These are phyloP conservation scores for Hylaeus volcanicus DNA, from an alignment of 1,140 invertebrate genomes.

Conservation along the genomic window DNA sequence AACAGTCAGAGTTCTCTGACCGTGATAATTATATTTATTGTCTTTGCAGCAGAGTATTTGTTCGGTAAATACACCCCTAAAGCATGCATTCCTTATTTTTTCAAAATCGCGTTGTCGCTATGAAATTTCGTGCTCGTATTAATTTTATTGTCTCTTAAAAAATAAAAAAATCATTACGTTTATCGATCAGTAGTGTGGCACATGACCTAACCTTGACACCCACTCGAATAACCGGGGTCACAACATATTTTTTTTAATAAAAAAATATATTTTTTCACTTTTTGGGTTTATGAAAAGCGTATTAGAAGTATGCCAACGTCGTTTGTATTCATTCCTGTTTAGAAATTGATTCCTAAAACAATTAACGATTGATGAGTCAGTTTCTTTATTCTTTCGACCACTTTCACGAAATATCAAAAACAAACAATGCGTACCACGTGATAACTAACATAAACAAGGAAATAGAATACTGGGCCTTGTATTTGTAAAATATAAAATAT, in stretches of 20 bases:
- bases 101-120: neutral
- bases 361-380: neutral
- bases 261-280: neutral
- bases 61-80: slow-evolving; percentile 65
- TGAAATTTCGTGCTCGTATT: neutral
- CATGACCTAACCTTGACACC: slow-evolving; percentile 75
- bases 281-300: no score
- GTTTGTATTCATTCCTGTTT: neutral
- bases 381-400: neutral
- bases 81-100: slow-evolving; percentile 3
- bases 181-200: slow-evolving; percentile 73
- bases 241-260: slow-evolving; percentile 12
- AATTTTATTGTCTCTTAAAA: neutral
- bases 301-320: neutral
- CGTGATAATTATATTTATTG: slow-evolving; percentile 75
- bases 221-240: slow-evolving; percentile 34
- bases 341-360: neutral
- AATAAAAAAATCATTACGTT: slow-evolving; percentile 41
- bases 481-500: neutral
- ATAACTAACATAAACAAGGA: neutral
- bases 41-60: slow-evolving; percentile 75
- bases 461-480: neutral
- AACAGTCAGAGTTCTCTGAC: slow-evolving; percentile 64
- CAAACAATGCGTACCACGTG: slow-evolving; percentile 19
- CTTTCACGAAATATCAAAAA: neutral